Evolutionary conservation across 92 coral and sea anemone genomes (phyloP), one percentile per base, ranked within the genome.

Genomic region (Scolanthus callimorphus): DNA sequence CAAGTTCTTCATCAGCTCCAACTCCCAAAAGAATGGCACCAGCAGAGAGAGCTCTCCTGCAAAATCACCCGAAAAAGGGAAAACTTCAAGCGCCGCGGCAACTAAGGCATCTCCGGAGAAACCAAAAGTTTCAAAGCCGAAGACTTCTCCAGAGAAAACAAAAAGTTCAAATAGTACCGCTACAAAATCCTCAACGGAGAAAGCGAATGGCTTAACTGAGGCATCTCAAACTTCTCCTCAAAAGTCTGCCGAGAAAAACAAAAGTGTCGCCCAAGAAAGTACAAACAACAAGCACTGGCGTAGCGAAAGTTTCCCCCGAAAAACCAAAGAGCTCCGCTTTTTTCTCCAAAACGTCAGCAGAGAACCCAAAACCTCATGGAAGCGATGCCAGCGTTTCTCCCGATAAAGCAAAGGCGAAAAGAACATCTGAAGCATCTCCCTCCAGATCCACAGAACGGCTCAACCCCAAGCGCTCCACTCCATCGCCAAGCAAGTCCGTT

Each of bases 41-140:
- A 59, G 64, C 27, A 31, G 66, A 19, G 39, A 29, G 29, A 64
- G 49, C 49, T 47, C 62, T 37, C 19, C 62, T 22, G 20, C 55
- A 43, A 64, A 67, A 41, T 53, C 38, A 55, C 11, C 51, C 3
- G 64, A 49, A 2, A 15, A n/a, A n/a, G n/a, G 21, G 3, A 41
- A 63, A 53, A 53, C 64, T 17, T 45, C 31, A 25, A 68, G 74
- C 39, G 55, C 74, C 23, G 72, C n/a, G n/a, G n/a, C 53, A 39
- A 52, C 72, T 26, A 55, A 27, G 4, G 29, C 41, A 8, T 27
- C 60, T 4, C 61, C 12, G 27, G 27, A 47, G 13, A n/a, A n/a
- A n/a, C n/a, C n/a, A n/a, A n/a, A n/a, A n/a, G n/a, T n/a, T n/a
- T n/a, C n/a, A n/a, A n/a, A n/a, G n/a, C n/a, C n/a, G n/a, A n/a